Base-by-base conservation (phyloP, 2,113 vertebrate genomes). In the Pogonocichla stellata region DNA sequence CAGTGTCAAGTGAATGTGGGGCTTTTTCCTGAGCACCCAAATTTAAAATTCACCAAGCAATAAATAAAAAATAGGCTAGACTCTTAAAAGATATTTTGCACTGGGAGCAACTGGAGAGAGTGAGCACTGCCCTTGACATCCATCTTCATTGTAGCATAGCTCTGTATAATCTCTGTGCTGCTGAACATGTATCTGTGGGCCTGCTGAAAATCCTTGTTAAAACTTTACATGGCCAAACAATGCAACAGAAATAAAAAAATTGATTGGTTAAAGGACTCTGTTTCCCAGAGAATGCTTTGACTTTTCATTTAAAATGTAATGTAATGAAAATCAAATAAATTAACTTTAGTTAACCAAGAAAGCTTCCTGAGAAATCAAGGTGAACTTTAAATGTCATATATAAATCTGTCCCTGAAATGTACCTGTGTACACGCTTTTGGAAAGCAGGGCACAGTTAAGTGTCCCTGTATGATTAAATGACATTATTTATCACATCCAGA, bases 231-330 rank as follows among this genome's bases (percentile, higher is more conserved):
- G 19, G 34, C 48, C 50, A 69, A 80, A 26, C 34, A 45, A 65
- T 22, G 36, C 14, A 77, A 65, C n/a, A 73, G 58, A 94, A 90
- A 72, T 13, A 64, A 67, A 71, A 9, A 60, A 40, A 48, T 19
- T 3, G 42, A 17, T 34, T n/a, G 7, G 13, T 70, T 79, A 53
- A 61, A 75, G 48, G 38, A 71, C 38, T 80, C 15, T 45, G 10
- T 58, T 89, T 88, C 58, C 36, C n/a, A 69, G 48, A 81, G 23
- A 79, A 85, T 18, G 45, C 23, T 80, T 88, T 86, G 43, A 62
- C 64, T 92, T 95, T 78, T 88, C 16, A 16, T 80, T 72, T 69
- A 56, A 80, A 78, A 83, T 66, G 19, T 9, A 67, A 60, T 61
- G 4, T 31, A 77, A 42, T n/a, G 10, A 73, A 82, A 91, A 90